phyloP scores from a whole-genome alignment of 2,888 invertebrate species.

The Aspidiotus destructor region DNA sequence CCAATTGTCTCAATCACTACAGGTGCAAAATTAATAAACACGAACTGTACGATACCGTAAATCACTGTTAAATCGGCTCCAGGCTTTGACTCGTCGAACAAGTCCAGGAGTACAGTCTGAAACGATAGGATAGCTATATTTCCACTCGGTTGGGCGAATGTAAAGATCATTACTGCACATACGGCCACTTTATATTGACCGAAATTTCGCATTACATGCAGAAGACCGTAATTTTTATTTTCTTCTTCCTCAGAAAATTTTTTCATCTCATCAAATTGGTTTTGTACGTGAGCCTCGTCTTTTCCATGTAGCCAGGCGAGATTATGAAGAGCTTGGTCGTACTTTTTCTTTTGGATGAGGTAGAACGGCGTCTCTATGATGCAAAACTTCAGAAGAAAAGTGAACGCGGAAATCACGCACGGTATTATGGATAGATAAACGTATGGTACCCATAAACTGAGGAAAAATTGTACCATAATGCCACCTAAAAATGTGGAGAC shows the following conservation, averaged over 20 bases:
- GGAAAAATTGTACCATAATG: slow-evolving; percentile 36
- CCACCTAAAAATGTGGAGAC: slow-evolving; percentile 37
- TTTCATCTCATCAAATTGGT: slow-evolving; percentile 3
- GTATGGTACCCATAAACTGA: slow-evolving; percentile 36
- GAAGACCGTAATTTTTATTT: not conserved
- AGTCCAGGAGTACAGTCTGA: no score
- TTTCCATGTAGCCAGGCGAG: slow-evolving; percentile 14
- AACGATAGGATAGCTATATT: no score
- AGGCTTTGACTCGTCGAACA: no score
- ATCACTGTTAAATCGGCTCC: no score
- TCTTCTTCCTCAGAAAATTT: slow-evolving; percentile 6
- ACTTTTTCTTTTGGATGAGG: not conserved
- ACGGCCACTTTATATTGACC: no score
- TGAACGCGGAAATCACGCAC: not conserved
- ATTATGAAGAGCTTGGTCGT: slow-evolving; percentile 3
- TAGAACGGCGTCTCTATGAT: slow-evolving; percentile 7
- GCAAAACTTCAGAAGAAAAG: not conserved
- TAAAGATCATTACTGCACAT: no score
- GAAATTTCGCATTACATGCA: no score
- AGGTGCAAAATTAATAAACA: no score
- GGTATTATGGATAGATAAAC: not conserved
- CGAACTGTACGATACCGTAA: no score
- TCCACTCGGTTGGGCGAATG: no score
- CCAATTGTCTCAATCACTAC: slow-evolving; percentile 36
- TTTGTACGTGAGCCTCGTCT: not conserved